Percentiles rank a stretch among this genome's conserved stretches.
These are phyloP conservation scores for Macrobrachium rosenbergii DNA, from an alignment of 1,140 invertebrate genomes.

Conservation along the genomic window DNA sequence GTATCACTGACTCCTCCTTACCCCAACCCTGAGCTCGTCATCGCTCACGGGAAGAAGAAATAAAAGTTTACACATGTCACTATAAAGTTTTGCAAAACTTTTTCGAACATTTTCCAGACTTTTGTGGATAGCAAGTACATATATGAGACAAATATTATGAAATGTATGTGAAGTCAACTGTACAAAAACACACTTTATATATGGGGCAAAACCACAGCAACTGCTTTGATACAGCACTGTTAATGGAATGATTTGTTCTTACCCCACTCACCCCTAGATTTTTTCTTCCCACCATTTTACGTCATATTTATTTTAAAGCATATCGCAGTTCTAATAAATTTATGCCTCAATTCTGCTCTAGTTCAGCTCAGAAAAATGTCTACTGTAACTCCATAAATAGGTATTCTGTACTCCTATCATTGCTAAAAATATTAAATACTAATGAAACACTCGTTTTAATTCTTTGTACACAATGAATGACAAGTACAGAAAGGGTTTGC, in stretches of 20 bases:
- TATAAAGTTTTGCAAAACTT: conserved; percentile 2
- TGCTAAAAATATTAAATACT: no score
- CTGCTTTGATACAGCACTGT: background rate
- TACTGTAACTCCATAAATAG: no score
- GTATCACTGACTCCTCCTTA: background rate
- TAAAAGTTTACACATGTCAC: background rate
- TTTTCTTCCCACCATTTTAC: conserved; percentile 3
- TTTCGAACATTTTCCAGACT: background rate
- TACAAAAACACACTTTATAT: background rate
- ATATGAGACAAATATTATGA: background rate
- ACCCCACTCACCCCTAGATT: background rate
- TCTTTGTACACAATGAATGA: no score
- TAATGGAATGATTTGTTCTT: background rate
- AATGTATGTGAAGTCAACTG: background rate
- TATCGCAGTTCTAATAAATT: no score
- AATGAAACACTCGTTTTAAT: no score
- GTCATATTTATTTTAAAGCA: no score
- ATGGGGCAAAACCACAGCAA: background rate
- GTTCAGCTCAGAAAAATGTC: no score
- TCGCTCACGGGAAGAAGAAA: background rate
- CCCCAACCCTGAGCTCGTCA: background rate
- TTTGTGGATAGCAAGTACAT: no score
- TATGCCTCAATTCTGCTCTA: no score
- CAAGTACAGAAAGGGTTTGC: no score
- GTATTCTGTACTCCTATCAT: no score